Evolutionary conservation across 2,113 vertebrate genomes (phyloP), one percentile per base, ranked within the genome.

Genomic region (Cephalopholis sonnerati): DNA sequence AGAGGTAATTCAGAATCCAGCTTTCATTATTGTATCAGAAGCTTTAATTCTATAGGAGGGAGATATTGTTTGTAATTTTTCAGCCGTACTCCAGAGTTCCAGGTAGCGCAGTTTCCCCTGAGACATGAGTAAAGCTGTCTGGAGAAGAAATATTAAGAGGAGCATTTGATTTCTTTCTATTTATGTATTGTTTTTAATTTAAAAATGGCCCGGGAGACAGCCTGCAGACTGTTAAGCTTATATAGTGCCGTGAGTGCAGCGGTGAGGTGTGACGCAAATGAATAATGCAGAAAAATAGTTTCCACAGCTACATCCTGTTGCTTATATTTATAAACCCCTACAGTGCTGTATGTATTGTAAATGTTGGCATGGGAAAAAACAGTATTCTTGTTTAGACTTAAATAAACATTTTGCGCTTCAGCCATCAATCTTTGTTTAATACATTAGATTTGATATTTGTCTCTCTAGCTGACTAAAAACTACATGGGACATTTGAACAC

Each of bases 11-110:
- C 68, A 61, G 41, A 72, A 80, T 55, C 62, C 65, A 25, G 67
- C 36, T 24, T 59, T 81, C 12, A 64, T 67, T 25, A 81, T 59
- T 50, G 36, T 89, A 70, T 87, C 41, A 65, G 53, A 82, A 77
- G 72, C 4, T 69, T 66, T 22, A 58, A 72, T 25, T 25, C 8
- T 66, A 41, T n/a, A 61, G 24, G 27, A 70, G 81, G 57, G 57
- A 71, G 22, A 55, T 2, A 4, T 72, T 46, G 48, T 69, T 63
- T 27, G 15, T 29, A 0, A 39, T 77, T 74, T 68, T 48, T 54
- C 50, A 61, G 62, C 11, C 1, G 3, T 41, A 54, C 29, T 41
- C 48, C 7, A 8, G 41, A 53, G 20, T 29, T 70, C 29, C n/a
- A 46, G 41, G 78, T 59, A n/a, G 80, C 10, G 16, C 27, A 25